Percentiles rank a stretch among this genome's conserved stretches.
phyloP scores from a whole-genome alignment of 64 coral and sea anemone species.

The Hydrozoanthus tunicans region DNA sequence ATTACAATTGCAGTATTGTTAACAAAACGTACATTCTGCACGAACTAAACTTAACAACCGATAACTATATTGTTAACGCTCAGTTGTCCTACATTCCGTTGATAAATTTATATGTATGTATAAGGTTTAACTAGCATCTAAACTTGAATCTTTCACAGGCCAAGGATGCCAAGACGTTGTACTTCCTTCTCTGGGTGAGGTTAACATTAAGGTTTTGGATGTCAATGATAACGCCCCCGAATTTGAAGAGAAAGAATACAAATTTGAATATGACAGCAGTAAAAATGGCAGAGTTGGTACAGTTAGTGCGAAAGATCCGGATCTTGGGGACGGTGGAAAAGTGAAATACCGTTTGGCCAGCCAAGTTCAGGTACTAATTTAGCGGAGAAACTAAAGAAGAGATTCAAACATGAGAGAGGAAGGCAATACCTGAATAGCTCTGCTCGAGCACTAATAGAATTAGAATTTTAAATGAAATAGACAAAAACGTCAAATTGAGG shows the following conservation, averaged over 20 bases:
- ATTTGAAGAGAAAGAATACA: conserved; percentile 30
- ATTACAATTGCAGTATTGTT: no score
- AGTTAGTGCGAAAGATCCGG: conserved; percentile 66
- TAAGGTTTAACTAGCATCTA: no score
- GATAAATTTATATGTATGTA: no score
- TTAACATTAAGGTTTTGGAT: conserved; percentile 62
- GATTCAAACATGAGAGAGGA: no score
- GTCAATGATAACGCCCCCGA: conserved; percentile 81
- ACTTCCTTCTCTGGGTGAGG: conserved; percentile 50
- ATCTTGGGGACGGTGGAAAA: conserved; percentile 69
- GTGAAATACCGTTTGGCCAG: conserved; percentile 73
- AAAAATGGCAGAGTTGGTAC: conserved; percentile 29
- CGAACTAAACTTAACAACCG: no score
- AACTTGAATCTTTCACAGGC: not conserved
- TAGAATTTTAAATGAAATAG: no score
- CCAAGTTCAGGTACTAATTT: conserved; percentile 69
- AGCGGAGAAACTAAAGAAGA: not conserved
- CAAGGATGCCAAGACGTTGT: conserved; percentile 40
- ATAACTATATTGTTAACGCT: no score
- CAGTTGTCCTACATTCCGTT: no score
- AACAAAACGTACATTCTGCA: no score
- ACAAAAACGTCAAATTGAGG: no score
- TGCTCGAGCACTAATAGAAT: no score
- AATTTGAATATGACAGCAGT: conserved; percentile 37
- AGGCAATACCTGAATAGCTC: no score